phyloP scores from a whole-genome alignment of 2,113 vertebrate genomes.

The Elaphurus davidianus region DNA sequence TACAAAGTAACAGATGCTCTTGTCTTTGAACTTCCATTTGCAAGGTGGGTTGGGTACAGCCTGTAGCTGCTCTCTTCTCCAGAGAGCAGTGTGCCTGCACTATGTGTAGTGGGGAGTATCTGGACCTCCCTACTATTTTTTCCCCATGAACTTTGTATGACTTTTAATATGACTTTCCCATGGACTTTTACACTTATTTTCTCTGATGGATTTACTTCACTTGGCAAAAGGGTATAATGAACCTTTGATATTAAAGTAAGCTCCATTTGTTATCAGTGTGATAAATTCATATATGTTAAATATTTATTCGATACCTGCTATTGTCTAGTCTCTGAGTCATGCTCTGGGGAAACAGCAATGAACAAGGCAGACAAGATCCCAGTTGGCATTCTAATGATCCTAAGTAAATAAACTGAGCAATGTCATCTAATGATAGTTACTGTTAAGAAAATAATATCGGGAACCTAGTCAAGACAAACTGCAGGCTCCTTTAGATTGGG shows the following conservation, averaged over 20 bases:
- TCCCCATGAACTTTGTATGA: neutral
- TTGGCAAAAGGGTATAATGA: neutral
- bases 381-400: neutral
- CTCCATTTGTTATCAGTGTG: neutral
- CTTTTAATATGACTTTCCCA: neutral
- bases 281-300: neutral
- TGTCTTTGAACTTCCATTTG: neutral
- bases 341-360: neutral
- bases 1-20: neutral
- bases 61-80: neutral
- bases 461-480: neutral
- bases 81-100: neutral
- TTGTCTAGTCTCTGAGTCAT: neutral
- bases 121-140: neutral
- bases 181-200: neutral
- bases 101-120: neutral
- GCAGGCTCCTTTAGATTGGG: neutral
- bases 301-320: neutral
- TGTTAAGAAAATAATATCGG: neutral
- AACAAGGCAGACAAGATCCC: neutral
- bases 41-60: neutral
- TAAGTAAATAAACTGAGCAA: neutral
- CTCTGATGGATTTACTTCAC: neutral
- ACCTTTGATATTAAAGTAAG: neutral
- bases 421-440: neutral